These are phyloP conservation scores for Pycnonotus jocosus DNA, from an alignment of 2,113 vertebrate species.

Conservation along the genomic window DNA sequence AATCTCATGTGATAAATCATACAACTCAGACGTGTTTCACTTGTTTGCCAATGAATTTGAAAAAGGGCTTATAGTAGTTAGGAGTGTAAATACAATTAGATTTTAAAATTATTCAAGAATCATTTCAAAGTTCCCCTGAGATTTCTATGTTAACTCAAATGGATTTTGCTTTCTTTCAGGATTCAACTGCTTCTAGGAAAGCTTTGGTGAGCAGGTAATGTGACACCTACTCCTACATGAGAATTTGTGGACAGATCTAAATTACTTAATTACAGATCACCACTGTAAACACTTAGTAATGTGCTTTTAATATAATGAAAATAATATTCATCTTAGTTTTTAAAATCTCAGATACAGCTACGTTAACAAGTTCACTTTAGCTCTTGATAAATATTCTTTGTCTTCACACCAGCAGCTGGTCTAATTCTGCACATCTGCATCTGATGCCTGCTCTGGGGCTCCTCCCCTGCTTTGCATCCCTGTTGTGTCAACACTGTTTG, in stretches of 20 bases:
- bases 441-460: neutral
- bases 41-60: conserved; percentile 67
- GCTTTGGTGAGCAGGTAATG: conserved; percentile 24
- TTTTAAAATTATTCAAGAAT: conserved; percentile 72
- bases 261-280: neutral
- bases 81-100: conserved; percentile 62
- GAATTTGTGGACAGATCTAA: conserved; percentile 21
- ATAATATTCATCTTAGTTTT: neutral
- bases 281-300: neutral
- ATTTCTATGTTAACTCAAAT: conserved; percentile 36
- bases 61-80: conserved; percentile 57
- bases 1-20: conserved; percentile 55
- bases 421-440: neutral
- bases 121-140: conserved; percentile 51
- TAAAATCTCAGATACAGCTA: neutral
- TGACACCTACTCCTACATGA: neutral
- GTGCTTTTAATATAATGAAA: conserved; percentile 41
- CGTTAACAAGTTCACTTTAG: neutral
- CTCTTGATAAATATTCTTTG: neutral
- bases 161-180: conserved; percentile 51
- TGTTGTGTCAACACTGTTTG: neutral
- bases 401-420: neutral
- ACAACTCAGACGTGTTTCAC: conserved; percentile 39
- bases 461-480: neutral
- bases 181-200: conserved; percentile 43